These are phyloP conservation scores for Sander vitreus DNA, from an alignment of 2,113 vertebrate genomes.

Conservation along the genomic window DNA sequence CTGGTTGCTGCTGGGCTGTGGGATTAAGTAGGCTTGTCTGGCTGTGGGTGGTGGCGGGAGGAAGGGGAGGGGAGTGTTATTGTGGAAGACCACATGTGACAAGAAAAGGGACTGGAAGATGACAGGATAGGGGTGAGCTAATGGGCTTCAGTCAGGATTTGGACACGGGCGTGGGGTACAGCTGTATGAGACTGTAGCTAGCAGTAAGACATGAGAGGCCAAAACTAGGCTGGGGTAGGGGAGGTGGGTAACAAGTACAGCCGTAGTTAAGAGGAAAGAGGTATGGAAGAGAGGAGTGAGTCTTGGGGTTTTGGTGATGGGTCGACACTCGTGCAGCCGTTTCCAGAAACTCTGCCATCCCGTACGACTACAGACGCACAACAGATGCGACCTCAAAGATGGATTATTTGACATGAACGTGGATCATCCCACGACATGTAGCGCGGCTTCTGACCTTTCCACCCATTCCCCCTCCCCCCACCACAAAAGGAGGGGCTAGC, in stretches of 20 bases:
- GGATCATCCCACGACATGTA: constrained; percentile 82
- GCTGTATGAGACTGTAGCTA: constrained; percentile 9
- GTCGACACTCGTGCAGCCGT: not conserved
- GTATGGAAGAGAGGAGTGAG: not conserved
- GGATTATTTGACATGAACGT: constrained; percentile 82
- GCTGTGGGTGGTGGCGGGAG: constrained; percentile 76
- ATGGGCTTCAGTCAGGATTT: constrained; percentile 30
- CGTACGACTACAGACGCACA: constrained; percentile 71
- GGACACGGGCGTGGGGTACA: not conserved
- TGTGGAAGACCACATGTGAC: constrained; percentile 70
- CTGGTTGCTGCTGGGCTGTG: constrained; percentile 76
- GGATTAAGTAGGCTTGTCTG: constrained; percentile 85
- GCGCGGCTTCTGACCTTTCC: constrained; percentile 80
- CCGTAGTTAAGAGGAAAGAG: not conserved
- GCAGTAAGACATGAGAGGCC: not conserved
- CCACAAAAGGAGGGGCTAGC: constrained; percentile 63
- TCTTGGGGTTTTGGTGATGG: not conserved
- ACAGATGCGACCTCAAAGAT: constrained; percentile 80
- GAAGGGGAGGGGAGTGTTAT: constrained; percentile 77
- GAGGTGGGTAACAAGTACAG: not conserved
- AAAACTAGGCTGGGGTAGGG: not conserved
- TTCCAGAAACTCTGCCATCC: constrained; percentile 34
- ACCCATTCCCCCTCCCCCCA: constrained; percentile 58
- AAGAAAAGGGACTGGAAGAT: constrained; percentile 48
- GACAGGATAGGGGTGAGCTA: constrained; percentile 49